These are phyloP conservation scores for Triplophysa tibetana DNA, from an alignment of 2,113 vertebrate species.

Conservation along the genomic window DNA sequence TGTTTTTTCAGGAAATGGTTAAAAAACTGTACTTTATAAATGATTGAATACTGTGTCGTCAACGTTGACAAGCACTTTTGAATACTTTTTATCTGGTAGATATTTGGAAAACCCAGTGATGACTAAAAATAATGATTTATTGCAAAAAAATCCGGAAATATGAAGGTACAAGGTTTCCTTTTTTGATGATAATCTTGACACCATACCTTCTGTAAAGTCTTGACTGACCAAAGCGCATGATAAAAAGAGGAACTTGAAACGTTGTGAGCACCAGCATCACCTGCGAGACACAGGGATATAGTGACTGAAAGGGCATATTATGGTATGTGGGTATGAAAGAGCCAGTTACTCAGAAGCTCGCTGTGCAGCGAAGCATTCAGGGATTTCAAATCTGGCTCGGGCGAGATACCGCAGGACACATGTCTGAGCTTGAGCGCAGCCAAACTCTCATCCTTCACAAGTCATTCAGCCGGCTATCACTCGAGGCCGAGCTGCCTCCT, in stretches of 20 bases:
- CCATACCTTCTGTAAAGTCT: constrained; percentile 88
- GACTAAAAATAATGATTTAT: no score
- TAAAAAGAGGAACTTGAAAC: constrained; percentile 85
- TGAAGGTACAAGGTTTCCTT: no score
- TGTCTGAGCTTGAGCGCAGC: constrained; percentile 17
- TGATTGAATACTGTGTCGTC: no score
- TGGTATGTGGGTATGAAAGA: background rate
- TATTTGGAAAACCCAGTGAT: no score
- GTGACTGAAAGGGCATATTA: background rate
- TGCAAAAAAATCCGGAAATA: no score
- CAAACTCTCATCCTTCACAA: constrained; percentile 4
- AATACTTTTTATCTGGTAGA: no score
- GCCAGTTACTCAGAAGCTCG: background rate
- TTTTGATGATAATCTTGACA: background rate
- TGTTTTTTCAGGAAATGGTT: no score
- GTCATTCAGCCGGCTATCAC: background rate
- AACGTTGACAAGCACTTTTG: no score
- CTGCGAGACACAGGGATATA: constrained; percentile 61
- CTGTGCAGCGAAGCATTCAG: constrained; percentile 34
- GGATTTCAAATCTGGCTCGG: constrained; percentile 6
- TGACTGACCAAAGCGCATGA: constrained; percentile 86
- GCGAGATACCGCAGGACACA: background rate
- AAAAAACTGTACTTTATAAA: no score
- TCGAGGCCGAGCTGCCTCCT: background rate
- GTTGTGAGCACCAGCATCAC: constrained; percentile 88